Evolutionary conservation across 2,888 invertebrate species (phyloP).

Genomic region (Oligia strigilis): DNA sequence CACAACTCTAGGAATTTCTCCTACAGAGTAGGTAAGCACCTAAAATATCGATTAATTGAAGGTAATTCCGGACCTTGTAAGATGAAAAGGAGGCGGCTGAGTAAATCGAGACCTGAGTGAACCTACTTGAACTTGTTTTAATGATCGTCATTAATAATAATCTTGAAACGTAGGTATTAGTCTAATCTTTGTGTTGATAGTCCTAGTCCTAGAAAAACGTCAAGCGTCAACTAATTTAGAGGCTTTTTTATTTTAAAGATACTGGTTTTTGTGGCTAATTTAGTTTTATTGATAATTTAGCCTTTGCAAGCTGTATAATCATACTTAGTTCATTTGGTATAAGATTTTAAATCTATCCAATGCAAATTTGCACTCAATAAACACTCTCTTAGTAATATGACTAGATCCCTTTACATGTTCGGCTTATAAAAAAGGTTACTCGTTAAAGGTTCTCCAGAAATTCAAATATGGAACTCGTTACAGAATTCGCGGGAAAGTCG

Average conservation of each 20-base stretch:
- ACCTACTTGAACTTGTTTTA: slow-evolving; percentile 32
- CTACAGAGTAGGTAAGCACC: neutral
- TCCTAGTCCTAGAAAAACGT: slow-evolving; percentile 40
- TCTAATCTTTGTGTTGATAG: slow-evolving; percentile 34
- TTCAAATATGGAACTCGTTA: neutral
- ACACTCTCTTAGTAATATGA: neutral
- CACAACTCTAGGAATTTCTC: neutral
- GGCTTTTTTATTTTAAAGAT: slow-evolving; percentile 21
- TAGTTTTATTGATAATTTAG: slow-evolving; percentile 32
- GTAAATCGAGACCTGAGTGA: slow-evolving; percentile 6
- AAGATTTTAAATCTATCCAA: neutral
- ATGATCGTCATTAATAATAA: slow-evolving; percentile 35
- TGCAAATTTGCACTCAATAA: neutral
- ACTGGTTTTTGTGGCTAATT: slow-evolving; percentile 35
- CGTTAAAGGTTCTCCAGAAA: neutral
- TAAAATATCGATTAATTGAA: neutral
- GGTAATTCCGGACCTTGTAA: neutral
- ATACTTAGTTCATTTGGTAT: neutral
- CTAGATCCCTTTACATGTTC: neutral
- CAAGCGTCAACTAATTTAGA: slow-evolving; percentile 16
- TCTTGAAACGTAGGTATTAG: slow-evolving; percentile 11
- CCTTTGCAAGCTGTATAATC: neutral
- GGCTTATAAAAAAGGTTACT: neutral
- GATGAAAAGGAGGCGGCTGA: neutral
- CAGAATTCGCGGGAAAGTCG: slow-evolving; percentile 1